Evolutionary conservation across 2,888 invertebrate genomes (phyloP).

Genomic region (Erannis defoliaria): DNA sequence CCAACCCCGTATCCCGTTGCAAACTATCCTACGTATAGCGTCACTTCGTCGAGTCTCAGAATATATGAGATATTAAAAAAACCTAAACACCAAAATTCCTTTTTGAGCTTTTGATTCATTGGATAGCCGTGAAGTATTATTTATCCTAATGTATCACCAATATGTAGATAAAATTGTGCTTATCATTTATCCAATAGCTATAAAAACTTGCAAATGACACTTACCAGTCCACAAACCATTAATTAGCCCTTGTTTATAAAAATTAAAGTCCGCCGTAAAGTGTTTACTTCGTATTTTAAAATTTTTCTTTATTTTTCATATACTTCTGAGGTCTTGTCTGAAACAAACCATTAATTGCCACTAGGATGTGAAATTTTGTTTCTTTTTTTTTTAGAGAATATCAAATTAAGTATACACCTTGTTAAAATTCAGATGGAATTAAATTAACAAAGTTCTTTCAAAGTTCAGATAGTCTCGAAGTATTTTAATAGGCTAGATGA

Average conservation of each 20-base stretch:
- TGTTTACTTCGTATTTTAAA: constrained; percentile 4
- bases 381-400: constrained; percentile 13
- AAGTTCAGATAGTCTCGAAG: not conserved
- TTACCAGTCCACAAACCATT: constrained; percentile 18
- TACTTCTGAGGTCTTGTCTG: not conserved
- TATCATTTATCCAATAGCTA: constrained; percentile 23
- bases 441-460: not conserved
- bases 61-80: too few species aligned
- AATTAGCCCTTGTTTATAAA: constrained; percentile 27
- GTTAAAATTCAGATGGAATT: constrained; percentile 6
- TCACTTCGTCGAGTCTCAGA: too few species aligned
- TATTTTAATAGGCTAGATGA: not conserved
- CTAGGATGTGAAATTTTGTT: constrained; percentile 22
- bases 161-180: too few species aligned
- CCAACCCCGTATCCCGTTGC: too few species aligned
- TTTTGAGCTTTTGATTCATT: too few species aligned
- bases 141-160: too few species aligned
- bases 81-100: too few species aligned
- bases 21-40: too few species aligned
- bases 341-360: constrained; percentile 13
- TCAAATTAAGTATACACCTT: not conserved
- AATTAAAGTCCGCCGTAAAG: not conserved
- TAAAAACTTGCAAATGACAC: constrained; percentile 25
- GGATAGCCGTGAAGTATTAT: too few species aligned
- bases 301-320: constrained; percentile 5